Base-by-base conservation (phyloP, 2,888 invertebrate species). In the Spodoptera exigua region DNA sequence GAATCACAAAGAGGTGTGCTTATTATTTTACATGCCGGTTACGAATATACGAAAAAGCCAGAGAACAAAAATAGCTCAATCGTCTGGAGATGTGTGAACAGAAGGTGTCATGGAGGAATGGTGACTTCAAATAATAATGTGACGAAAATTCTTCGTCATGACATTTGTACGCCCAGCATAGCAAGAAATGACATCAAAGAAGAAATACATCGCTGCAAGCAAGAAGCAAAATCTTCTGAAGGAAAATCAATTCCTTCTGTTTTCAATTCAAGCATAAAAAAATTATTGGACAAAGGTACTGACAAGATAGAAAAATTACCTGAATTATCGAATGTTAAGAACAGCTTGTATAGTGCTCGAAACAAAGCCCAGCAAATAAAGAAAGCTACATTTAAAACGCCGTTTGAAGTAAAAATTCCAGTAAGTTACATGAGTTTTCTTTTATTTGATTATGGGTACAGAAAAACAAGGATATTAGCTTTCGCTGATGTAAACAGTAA, bases 71-170 rank as follows among this genome's bases (percentile, higher is more conserved):
- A 49, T 39, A 27, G 39, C 35, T 35, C 49, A 39, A 49, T 49
- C 21, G 34, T 36, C 35, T 49, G 49, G 49, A 49, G 49, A 49
- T 49, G 49, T 47, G 47, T 47, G 35, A 47, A 47, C 47, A 47
- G 47, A 47, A 47, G 36, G 47, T 47, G 47, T 36, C 34, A 49
- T 35, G 49, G 49, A 21, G 49, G 49, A 49, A 37, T 49, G 21
- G 49, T 49, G 34, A 49, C 49, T 46, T 46, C 46, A 46, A 46
- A 46, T 37, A 48, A 48, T 48, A 37, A 48, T 48, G 48, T 48
- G 36, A 48, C 35, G 35, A 48, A 37, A 48, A 48, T 48, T 36
- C 36, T 48, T 35, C 48, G 36, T 36, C 48, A 48, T 37, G 37
- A 37, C 21, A 48, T 48, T 48, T 48, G 48, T 37, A 48, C 36